Evolutionary conservation across 2,113 vertebrate genomes (phyloP).

Genomic region (Solenodon paradoxus): DNA sequence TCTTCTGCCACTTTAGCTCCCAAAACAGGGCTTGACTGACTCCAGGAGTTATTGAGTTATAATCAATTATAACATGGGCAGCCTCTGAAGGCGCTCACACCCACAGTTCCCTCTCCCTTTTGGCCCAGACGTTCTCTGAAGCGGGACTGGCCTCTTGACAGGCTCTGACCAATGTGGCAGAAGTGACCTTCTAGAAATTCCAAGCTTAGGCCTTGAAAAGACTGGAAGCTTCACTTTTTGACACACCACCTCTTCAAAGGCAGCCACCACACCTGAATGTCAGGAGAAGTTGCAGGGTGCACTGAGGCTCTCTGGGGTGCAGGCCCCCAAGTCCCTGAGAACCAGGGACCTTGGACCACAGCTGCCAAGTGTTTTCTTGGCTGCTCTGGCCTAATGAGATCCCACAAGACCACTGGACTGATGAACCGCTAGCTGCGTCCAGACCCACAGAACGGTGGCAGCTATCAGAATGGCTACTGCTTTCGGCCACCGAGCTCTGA

Average conservation of each 20-base stretch:
- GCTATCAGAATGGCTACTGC: background rate
- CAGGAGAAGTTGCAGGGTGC: too few relatives aligned
- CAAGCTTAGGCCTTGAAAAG: background rate
- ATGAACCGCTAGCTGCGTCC: background rate
- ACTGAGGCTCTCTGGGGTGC: too few relatives aligned
- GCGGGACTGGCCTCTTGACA: background rate
- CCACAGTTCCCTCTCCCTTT: background rate
- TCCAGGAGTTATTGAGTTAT: too few relatives aligned
- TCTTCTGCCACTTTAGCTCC: background rate
- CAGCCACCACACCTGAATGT: too few relatives aligned
- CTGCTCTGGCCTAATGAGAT: background rate
- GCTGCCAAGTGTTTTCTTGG: too few relatives aligned
- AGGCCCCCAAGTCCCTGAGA: too few relatives aligned
- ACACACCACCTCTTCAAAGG: background rate
- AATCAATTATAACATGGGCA: fast-evolving
- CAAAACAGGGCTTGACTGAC: background rate
- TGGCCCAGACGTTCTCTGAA: too few relatives aligned
- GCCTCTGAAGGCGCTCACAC: background rate
- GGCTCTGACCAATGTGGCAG: background rate
- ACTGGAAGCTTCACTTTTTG: background rate
- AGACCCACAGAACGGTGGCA: background rate
- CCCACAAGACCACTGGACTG: fast-evolving
- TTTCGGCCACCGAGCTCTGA: background rate
- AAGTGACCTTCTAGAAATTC: background rate
- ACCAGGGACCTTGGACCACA: too few relatives aligned